phyloP scores from a whole-genome alignment of 1,140 invertebrate genomes.

The Triops cancriformis region DNA sequence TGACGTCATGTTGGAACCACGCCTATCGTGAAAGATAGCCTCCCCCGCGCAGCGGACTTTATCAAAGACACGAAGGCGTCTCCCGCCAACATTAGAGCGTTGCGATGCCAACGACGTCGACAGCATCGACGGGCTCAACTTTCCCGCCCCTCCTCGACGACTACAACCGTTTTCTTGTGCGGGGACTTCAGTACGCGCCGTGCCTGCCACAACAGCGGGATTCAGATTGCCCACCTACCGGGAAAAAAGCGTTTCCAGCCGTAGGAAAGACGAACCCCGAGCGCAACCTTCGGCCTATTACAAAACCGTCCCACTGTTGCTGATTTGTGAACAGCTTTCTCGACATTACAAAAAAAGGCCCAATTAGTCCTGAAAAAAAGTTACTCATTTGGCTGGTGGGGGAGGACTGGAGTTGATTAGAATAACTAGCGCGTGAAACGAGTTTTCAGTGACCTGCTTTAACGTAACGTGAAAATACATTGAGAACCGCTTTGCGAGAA shows the following conservation, averaged over 20 bases:
- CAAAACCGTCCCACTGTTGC: no score
- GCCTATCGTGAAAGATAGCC: not conserved
- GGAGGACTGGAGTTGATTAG: not conserved
- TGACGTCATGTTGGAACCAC: conserved; percentile 12
- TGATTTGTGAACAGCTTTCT: no score
- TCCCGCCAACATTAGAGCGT: conserved; percentile 8
- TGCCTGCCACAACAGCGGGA: not conserved
- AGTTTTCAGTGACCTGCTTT: not conserved
- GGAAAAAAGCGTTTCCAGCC: not conserved
- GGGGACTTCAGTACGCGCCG: not conserved
- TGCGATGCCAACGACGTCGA: conserved; percentile 12
- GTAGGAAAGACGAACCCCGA: not conserved
- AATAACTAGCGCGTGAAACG: not conserved
- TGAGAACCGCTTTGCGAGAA: not conserved
- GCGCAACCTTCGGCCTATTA: no score
- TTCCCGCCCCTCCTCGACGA: not conserved
- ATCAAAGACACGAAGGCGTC: conserved; percentile 3
- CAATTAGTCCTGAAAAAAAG: not conserved
- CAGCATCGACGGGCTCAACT: not conserved
- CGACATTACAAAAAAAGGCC: not conserved
- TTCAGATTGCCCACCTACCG: not conserved
- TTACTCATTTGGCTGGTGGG: not conserved
- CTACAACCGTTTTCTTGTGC: not conserved
- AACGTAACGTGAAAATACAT: not conserved
- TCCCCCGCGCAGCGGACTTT: not conserved